A percentile compares a stretch with the other conserved stretches of the same genome.
These are phyloP conservation scores for Danaus plexippus DNA, from an alignment of 1,140 invertebrate genomes.

Conservation along the genomic window DNA sequence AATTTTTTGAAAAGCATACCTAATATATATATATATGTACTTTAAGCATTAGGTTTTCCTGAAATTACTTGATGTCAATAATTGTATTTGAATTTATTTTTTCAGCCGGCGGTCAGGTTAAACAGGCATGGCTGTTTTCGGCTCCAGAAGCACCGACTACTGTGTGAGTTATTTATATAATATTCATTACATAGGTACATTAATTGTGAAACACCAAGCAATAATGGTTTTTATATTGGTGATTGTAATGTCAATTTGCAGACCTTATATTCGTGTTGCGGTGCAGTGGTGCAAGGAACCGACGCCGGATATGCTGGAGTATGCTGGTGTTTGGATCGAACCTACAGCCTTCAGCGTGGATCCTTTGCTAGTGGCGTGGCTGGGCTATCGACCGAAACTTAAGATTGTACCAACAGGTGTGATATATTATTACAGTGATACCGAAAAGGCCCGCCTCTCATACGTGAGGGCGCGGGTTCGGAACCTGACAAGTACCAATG, in stretches of 20 bases:
- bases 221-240: no score
- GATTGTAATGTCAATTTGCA: slow-evolving; percentile 10
- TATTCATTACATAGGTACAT: slow-evolving; percentile 1
- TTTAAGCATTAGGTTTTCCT: no score
- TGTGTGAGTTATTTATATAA: slow-evolving; percentile 35
- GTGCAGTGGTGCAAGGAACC: slow-evolving; percentile 35
- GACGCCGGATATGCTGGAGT: slow-evolving; percentile 25
- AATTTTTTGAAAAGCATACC: no score
- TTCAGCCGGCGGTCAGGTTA: slow-evolving; percentile 29
- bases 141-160: slow-evolving; percentile 36
- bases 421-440: neutral
- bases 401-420: slow-evolving; percentile 18
- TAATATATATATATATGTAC: no score
- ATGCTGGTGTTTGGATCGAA: slow-evolving; percentile 36
- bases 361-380: slow-evolving; percentile 43
- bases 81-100: slow-evolving; percentile 1
- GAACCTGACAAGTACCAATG: no score
- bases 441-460: no score
- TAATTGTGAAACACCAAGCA: no score
- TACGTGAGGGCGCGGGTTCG: no score
- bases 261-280: slow-evolving; percentile 35
- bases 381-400: slow-evolving; percentile 34
- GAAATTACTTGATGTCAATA: no score
- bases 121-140: slow-evolving; percentile 48
- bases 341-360: slow-evolving; percentile 38